phyloP scores from a whole-genome alignment of 1,140 invertebrate genomes.

The Drosophila pachea region DNA sequence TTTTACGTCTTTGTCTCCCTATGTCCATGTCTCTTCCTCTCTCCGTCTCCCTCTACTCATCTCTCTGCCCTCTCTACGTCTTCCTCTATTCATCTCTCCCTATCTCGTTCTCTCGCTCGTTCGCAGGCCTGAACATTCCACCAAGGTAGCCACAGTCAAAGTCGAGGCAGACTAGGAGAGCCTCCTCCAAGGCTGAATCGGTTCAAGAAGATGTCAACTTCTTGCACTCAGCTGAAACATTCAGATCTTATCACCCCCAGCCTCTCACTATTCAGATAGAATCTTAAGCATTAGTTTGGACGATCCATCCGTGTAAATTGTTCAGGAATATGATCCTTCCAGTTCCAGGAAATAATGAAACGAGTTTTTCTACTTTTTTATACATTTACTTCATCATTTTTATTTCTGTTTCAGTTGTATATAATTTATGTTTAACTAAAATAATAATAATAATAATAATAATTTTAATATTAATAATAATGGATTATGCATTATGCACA shows the following conservation, averaged over 20 bases:
- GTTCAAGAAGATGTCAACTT: too few relatives aligned
- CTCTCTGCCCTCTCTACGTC: not conserved
- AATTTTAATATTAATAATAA: conserved; percentile 38
- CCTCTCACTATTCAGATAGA: not conserved
- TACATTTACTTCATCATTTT: conserved; percentile 51
- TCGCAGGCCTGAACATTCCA: too few relatives aligned
- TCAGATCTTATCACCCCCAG: too few relatives aligned
- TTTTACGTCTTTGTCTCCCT: not conserved
- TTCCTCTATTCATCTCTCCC: not conserved
- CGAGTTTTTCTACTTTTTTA: conserved; percentile 24
- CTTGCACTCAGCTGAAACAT: too few relatives aligned
- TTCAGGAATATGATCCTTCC: not conserved
- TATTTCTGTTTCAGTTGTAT: conserved; percentile 48
- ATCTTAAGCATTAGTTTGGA: too few relatives aligned
- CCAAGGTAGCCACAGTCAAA: too few relatives aligned
- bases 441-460: conserved; percentile 54
- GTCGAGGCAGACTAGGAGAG: too few relatives aligned
- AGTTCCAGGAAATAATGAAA: conserved; percentile 11
- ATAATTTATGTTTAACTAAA: conserved; percentile 66
- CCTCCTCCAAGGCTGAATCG: too few relatives aligned
- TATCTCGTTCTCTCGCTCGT: not conserved
- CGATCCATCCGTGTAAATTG: too few relatives aligned
- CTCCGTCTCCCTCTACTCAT: not conserved
- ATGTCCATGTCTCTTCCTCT: not conserved
- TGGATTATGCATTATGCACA: conserved; percentile 38